Evolutionary conservation across 2,113 vertebrate genomes (phyloP), one percentile per base, ranked within the genome.

Genomic region (Phrynocephalus versicolor): DNA sequence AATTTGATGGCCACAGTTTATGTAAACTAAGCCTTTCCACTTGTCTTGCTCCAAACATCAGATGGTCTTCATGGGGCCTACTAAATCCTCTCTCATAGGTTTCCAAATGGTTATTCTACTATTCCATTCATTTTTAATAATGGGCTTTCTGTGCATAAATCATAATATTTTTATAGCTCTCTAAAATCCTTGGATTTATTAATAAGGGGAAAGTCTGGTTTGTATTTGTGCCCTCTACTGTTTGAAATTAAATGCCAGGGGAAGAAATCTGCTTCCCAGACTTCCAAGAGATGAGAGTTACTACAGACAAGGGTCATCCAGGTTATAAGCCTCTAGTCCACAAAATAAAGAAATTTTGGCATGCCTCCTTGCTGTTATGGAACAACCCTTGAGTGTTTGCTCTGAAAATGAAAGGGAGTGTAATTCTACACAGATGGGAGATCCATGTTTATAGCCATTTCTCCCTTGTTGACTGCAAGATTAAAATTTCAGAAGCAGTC

Each of bases 211-310:
- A 93, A 88, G 79, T 82, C 75, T 94, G 91, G 88, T 94, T 94
- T 76, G 5, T 92, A 95, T 88, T 95, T 93, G 75, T 86, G 83
- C 87, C 83, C 64, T 94, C 94, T 94, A 93, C 91, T 89, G 92
- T 93, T 95, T 84, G 87, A 86, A 93, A 94, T 94, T 91, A 92
- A 82, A 91, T 84, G 70, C 70, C 86, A 89, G 80, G 6, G 87
- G 75, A 85, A 88, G 82, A 91, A 93, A 93, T 93, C 85, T 90
- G 82, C 84, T 72, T n/a, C 83, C 79, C 85, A 92, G 86, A 85
- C 86, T 88, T 77, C 89, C 88, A 88, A 81, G 41, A 85, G 77
- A 92, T 91, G 76, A 14, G 37, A 39, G 69, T 71, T 35, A 86
- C 83, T 88, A 55, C 57, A 35, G 82, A 88, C 84, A 73, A 86